phyloP scores from a whole-genome alignment of 1,140 invertebrate species.

The Procambarus virginalis region DNA sequence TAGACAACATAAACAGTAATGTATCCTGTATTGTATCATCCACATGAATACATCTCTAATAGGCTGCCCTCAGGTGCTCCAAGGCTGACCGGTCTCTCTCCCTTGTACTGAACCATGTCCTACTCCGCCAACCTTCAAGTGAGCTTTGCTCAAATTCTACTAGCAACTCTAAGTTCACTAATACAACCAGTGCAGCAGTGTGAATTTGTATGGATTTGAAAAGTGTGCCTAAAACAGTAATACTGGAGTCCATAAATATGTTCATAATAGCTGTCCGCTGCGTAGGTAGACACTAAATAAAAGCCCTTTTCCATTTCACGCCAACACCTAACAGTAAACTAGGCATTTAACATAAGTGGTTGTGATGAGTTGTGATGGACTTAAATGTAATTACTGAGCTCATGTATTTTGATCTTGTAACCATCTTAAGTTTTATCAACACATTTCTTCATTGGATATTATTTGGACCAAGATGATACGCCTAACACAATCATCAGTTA shows the following conservation, averaged over 20 bases:
- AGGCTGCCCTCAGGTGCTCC: no score
- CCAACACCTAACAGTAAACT: background rate
- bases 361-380: background rate
- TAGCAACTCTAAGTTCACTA: constrained; percentile 1
- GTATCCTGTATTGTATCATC: no score
- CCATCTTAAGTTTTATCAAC: no score
- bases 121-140: background rate
- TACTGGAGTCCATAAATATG: background rate
- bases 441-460: no score
- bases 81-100: no score
- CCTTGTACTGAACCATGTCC: background rate
- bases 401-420: no score
- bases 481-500: background rate
- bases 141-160: background rate
- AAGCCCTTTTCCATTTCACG: background rate
- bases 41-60: no score
- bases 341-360: background rate
- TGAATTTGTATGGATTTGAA: background rate
- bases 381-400: no score
- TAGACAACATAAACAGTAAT: no score
- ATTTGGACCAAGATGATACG: background rate
- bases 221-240: background rate
- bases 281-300: background rate
- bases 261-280: background rate
- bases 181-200: constrained; percentile 6